Percentiles rank a stretch among this genome's conserved stretches.
Conservation (phyloP, 2,113 vertebrate species). For the Girardinichthys multiradiatus region DNA sequence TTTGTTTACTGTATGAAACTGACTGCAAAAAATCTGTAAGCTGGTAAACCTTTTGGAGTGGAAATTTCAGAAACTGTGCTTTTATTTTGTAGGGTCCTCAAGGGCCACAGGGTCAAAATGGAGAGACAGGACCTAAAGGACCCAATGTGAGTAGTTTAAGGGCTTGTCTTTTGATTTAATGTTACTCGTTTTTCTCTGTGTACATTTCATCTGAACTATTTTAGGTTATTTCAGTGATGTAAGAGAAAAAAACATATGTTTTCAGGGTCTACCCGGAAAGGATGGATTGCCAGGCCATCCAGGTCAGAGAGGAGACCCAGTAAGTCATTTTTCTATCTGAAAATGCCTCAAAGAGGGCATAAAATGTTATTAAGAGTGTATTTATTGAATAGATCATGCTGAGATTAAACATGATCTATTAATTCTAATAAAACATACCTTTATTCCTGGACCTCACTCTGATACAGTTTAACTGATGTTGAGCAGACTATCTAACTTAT, state of each 20-base stretch:
- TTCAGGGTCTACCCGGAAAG: conserved; percentile 87
- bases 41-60: neutral
- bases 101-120: conserved; percentile 86
- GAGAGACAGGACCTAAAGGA: conserved; percentile 87
- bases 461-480: conserved; percentile 5
- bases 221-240: conserved; percentile 1
- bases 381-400: neutral
- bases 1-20: neutral
- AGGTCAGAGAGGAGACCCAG: conserved; percentile 90
- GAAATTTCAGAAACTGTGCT: conserved; percentile 6
- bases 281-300: conserved; percentile 90
- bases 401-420: conserved; percentile 5
- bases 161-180: conserved; percentile 9
- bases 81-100: conserved; percentile 83
- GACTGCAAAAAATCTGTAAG: neutral
- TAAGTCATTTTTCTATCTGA: conserved; percentile 65
- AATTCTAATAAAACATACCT: conserved; percentile 14
- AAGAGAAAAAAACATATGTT: conserved; percentile 16
- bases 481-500: conserved; percentile 9
- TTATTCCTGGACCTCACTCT: neutral
- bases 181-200: neutral
- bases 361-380: neutral
- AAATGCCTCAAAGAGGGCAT: neutral
- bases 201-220: neutral
- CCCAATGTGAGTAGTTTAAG: conserved; percentile 83